phyloP scores from a whole-genome alignment of 2,113 vertebrate species.

The Heterotilapia buettikoferi region DNA sequence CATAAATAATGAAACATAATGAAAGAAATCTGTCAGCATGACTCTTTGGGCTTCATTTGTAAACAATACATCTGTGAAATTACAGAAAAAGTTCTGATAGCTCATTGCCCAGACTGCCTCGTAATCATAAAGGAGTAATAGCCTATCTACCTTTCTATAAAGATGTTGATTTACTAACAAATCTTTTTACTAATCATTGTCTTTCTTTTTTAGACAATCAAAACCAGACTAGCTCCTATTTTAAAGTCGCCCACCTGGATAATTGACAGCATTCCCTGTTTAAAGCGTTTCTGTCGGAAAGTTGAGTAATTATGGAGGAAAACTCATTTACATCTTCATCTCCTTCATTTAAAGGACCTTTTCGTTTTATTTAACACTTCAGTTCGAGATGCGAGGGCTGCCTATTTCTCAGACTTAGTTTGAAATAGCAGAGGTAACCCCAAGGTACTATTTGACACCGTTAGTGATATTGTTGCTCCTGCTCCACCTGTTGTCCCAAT shows the following conservation, averaged over 20 bases:
- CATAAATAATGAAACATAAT: neutral
- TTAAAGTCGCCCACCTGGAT: neutral
- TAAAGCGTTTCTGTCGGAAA: neutral
- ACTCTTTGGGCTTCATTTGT: neutral
- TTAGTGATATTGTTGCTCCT: neutral
- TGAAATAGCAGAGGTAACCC: neutral
- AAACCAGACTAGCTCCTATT: neutral
- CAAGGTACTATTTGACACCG: neutral
- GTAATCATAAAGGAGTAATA: neutral
- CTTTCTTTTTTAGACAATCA: neutral
- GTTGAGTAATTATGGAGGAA: neutral
- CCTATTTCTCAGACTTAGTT: neutral
- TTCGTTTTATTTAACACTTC: neutral
- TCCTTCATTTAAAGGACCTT: neutral
- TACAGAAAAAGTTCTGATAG: neutral
- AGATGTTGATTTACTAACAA: neutral
- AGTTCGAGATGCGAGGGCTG: neutral
- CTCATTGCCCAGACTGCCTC: neutral
- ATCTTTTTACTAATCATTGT: neutral
- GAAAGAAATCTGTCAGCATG: neutral
- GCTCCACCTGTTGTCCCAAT: neutral
- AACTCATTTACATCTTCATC: neutral
- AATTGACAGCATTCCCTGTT: neutral
- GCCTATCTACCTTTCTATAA: neutral
- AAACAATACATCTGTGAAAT: neutral